Evolutionary conservation across 2,888 invertebrate species (phyloP), one percentile per base, ranked within the genome.

Genomic region (Trypoxylon attenuatum): DNA sequence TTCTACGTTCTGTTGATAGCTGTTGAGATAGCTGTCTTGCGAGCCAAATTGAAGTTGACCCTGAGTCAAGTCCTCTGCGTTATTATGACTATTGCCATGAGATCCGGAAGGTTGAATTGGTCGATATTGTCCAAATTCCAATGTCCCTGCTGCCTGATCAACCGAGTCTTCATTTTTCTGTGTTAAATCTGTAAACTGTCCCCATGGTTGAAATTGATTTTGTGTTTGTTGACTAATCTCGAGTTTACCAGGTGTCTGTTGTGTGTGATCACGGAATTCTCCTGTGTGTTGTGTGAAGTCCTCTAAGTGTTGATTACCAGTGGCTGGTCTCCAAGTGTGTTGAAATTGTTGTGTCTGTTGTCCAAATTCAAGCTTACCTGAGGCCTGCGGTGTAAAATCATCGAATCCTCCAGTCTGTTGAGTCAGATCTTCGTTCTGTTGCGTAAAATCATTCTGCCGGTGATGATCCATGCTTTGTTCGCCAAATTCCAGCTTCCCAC

Each of bases 381-480:
- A 62, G 19, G 58, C 75, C 27, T 78, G 77, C 45, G 81, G 75
- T 0, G 63, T 64, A 16, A 71, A 43, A 43, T 79, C 77, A 39
- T 60, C 22, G 69, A 46, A 59, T 71, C 51, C 46, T 50, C 19
- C 39, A 2, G 60, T 43, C 21, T 75, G 69, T 29, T 74, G 69
- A 2, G 67, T 60, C 0, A 72, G 46, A 33, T 79, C 71, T 10
- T 66, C 33, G n/a, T 6, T 27, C n/a, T 27, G 27, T 2, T 33
- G 33, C 10, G 33, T 33, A 33, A 33, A 33, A 33, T 33, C 33
- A 10, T 33, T 10, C 13, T 13, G n/a, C 33, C 33, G 1, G 33
- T 25, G 25, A 5, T 8, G 5, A n/a, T n/a, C n/a, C n/a, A n/a
- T n/a, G n/a, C n/a, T n/a, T 51, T 69, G 64, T 10, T 69, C 65